phyloP scores from a whole-genome alignment of 2,113 vertebrate genomes.

The Macrotus californicus region DNA sequence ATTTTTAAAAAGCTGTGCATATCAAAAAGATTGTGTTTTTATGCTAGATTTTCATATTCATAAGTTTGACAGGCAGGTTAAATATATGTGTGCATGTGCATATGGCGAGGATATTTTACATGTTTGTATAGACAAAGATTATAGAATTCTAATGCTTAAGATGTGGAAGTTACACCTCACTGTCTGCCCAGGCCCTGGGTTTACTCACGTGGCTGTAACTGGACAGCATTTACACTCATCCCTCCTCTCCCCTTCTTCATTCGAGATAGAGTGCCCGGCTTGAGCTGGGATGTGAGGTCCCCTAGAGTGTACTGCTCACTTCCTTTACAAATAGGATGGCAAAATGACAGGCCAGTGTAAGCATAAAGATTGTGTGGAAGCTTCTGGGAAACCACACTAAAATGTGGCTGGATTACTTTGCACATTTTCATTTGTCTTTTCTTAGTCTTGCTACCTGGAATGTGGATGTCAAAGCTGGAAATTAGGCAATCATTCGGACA shows the following conservation, averaged over 20 bases:
- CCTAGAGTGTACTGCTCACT: background rate
- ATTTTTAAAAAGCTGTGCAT: constrained; percentile 73
- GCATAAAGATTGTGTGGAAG: background rate
- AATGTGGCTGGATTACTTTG: background rate
- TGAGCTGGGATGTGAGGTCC: background rate
- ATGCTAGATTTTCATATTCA: constrained; percentile 64
- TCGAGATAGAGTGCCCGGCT: background rate
- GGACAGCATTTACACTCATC: background rate
- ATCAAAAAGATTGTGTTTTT: constrained; percentile 74
- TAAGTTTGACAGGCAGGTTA: constrained; percentile 67
- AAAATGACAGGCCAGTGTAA: background rate
- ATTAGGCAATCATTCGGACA: background rate
- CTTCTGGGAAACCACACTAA: background rate
- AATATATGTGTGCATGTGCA: constrained; percentile 45
- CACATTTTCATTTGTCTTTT: background rate
- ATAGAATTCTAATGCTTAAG: constrained; percentile 40
- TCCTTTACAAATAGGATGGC: background rate
- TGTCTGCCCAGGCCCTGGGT: background rate
- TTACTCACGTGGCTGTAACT: background rate
- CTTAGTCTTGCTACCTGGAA: background rate
- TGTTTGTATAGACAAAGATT: constrained; percentile 27
- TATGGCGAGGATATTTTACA: constrained; percentile 25
- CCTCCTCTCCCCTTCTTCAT: background rate
- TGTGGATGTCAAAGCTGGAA: background rate
- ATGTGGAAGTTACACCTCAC: background rate